Conservation (phyloP, 2,113 vertebrate genomes). For the Lucifuga dentata region DNA sequence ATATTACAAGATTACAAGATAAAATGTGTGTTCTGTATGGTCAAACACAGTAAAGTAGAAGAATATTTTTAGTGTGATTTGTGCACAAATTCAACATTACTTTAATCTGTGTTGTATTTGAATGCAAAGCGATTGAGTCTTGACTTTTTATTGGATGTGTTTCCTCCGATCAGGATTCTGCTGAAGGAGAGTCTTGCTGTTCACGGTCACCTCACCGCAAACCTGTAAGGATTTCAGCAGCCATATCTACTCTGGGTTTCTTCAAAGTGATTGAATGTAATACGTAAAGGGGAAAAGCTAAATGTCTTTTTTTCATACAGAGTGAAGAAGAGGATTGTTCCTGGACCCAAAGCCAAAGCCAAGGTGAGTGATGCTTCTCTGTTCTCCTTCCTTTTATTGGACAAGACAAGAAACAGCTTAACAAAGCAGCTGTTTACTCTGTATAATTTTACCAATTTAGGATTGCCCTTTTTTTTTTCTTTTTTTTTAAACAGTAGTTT, state of each 20-base stretch:
- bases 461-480: neutral
- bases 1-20: too few relatives aligned
- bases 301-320: slow-evolving; percentile 72
- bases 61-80: too few relatives aligned
- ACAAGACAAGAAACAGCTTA: too few relatives aligned
- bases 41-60: too few relatives aligned
- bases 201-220: slow-evolving; percentile 85
- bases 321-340: slow-evolving; percentile 92
- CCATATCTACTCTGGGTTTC: neutral
- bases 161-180: slow-evolving; percentile 77
- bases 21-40: too few relatives aligned
- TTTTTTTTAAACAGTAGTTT: neutral
- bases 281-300: neutral
- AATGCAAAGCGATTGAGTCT: too few relatives aligned
- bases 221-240: slow-evolving; percentile 77
- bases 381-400: neutral
- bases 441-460: too few relatives aligned
- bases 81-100: too few relatives aligned
- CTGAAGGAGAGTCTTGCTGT: slow-evolving; percentile 84
- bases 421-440: too few relatives aligned
- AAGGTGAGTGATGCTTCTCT: slow-evolving; percentile 84
- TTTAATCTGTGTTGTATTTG: too few relatives aligned
- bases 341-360: slow-evolving; percentile 90
- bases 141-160: slow-evolving; percentile 1
- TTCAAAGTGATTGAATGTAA: neutral